Base-by-base conservation (phyloP, 2,113 vertebrate species). In the Accipiter cooperii region DNA sequence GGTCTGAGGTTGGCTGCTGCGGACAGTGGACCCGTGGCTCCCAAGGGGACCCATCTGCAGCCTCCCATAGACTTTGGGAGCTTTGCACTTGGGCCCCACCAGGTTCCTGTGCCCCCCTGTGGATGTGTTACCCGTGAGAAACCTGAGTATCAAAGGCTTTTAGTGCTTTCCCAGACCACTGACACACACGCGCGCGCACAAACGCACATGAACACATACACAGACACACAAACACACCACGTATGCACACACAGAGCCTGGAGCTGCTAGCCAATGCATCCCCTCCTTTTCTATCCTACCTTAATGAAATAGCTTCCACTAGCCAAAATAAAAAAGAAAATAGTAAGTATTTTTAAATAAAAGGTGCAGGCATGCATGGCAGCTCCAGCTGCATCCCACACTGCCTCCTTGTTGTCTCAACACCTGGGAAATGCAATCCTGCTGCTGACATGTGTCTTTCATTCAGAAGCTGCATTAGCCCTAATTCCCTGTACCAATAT, bases 221-320 rank as follows among this genome's bases (percentile, higher is more conserved):
- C 8, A 14, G 33, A 63, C 22, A 8, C 58, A 46, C 19, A 44
- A 14, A 33, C 33, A 12, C 34, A 7, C 18, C 44, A 19, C 17
- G 5, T 4, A 5, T 4, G 18, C 38, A 5, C 51, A 34, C 17
- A 24, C 38, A 25, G 9, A 64, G 33, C 44, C 44, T 13, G 21
- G 26, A 1, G 0, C 28, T 49, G 10, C 34, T 44, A 71, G 4
- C 46, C 6, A 2, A 2, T 31, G 15, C 28, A 21, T 21, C 34
- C 25, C 34, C 54, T 81, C 33, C 68, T 60, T 9, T 7, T 21
- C 63, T 40, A 10, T 46, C 57, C 38, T n/a, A 40, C 24, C 42
- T 44, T 20, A 7, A 22, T 12, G 6, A 47, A 74, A 28, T 4
- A 12, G 3, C 28, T 65, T 47, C 36, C n/a, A 21, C 9, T 17